Conservation (phyloP, 2,797 vertebrate genomes). For the Coranthus polyacanthus region DNA sequence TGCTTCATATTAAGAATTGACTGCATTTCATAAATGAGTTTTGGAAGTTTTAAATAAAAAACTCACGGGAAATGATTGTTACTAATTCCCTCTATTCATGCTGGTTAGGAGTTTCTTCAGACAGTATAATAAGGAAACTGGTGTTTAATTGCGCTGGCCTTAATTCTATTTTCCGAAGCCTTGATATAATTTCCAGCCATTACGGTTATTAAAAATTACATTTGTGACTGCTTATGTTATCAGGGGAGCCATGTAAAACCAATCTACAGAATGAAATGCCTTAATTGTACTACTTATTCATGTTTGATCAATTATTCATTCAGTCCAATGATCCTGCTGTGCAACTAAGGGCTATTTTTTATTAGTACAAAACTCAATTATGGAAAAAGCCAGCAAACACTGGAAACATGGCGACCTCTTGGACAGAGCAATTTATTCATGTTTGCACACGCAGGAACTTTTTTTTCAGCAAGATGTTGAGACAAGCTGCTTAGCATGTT, state of each 20-base stretch:
- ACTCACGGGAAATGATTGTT: not conserved
- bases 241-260: slow-evolving; percentile 49
- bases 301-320: slow-evolving; percentile 66
- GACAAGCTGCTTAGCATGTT: slow-evolving; percentile 1
- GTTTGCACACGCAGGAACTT: slow-evolving; percentile 8
- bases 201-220: slow-evolving; percentile 59
- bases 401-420: slow-evolving; percentile 28
- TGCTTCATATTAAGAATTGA: not conserved
- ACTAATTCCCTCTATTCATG: not conserved
- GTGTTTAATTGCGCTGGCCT: slow-evolving; percentile 25
- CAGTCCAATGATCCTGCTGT: slow-evolving; percentile 45
- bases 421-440: slow-evolving; percentile 2
- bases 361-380: slow-evolving; percentile 44
- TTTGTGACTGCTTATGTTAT: slow-evolving; percentile 42
- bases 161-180: slow-evolving; percentile 45
- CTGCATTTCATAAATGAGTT: not conserved
- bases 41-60: not conserved
- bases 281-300: slow-evolving; percentile 62
- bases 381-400: slow-evolving; percentile 27
- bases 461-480: not conserved
- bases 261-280: slow-evolving; percentile 52
- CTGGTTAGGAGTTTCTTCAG: slow-evolving; percentile 24
- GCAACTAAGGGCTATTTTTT: slow-evolving; percentile 47
- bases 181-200: slow-evolving; percentile 50
- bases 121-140: slow-evolving; percentile 15